Conservation (phyloP, 2,113 vertebrate species). For the Xyliphius kryptos region DNA sequence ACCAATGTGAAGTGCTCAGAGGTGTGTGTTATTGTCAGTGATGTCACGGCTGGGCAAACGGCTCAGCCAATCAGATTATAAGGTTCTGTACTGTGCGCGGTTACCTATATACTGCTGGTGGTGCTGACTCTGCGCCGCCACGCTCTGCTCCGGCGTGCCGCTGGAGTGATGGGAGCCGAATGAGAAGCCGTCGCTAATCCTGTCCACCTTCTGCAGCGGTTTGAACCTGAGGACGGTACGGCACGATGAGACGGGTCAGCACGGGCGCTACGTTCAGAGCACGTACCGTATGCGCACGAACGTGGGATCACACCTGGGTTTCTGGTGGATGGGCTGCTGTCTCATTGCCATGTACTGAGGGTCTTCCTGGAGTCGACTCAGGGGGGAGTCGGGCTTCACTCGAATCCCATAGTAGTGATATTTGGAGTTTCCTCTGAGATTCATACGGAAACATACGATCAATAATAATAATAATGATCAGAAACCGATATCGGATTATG, state of each 20-base stretch:
- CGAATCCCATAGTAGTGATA: constrained; percentile 98
- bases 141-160: constrained; percentile 79
- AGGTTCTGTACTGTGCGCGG: no score
- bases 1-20: no score
- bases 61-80: no score
- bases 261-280: background rate
- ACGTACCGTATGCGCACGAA: background rate
- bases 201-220: constrained; percentile 86
- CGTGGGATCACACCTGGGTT: constrained; percentile 76
- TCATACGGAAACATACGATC: constrained; percentile 40
- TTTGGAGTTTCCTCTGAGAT: constrained; percentile 90
- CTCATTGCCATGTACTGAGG: constrained; percentile 96
- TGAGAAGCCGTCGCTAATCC: constrained; percentile 71
- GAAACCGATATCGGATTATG: background rate
- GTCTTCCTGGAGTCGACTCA: constrained; percentile 92
- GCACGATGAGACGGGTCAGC: background rate
- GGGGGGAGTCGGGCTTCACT: constrained; percentile 90
- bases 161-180: constrained; percentile 70
- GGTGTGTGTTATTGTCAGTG: no score
- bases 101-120: constrained; percentile 95
- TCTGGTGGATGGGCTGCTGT: constrained; percentile 92
- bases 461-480: constrained; percentile 45
- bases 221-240: constrained; percentile 69
- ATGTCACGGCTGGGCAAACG: no score
- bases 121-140: constrained; percentile 88